Base-by-base conservation (phyloP, 1,140 invertebrate genomes). In the Drosophila jambulina region DNA sequence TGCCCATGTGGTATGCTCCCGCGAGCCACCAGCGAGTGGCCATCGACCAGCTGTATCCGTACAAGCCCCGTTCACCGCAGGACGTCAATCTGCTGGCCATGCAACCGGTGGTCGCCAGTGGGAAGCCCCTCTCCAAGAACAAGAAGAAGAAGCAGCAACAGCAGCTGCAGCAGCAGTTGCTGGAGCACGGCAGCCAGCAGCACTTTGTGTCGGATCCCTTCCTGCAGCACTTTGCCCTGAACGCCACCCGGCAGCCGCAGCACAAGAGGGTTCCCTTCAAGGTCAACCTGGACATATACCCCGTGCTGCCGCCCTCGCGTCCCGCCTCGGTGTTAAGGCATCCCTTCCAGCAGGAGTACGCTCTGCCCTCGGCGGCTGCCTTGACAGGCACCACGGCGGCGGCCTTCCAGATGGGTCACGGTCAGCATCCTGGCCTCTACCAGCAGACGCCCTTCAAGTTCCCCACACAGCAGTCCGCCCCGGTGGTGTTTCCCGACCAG, bases 31-130 rank as follows among this genome's bases (percentile, higher is more conserved):
- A 92, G 34, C 91, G 91, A 8, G 91, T 92, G 40, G 77, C 91
- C 36, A 90, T 92, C 21, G 91, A 92, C 19, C 91, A 92, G 48
- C 48, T 92, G 46, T 92, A 91, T 81, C 87, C 88, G 0, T 92
- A 84, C 46, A 92, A 92, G 58, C 91, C 91, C 0, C 82, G 91
- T 0, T 92, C 91, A 0, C 91, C 91, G 3, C 80, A 86, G 29
- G 91, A 92, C 23, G 71, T 92, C 8, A 92, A 92, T 67, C 45
- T 92, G 56, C 54, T 92, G 61, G 91, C 91, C 10, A 68, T 92
- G 72, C 91, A 91, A 48, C 78, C 83, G 17, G 32, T 75, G 32
- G 9, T 38, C 4, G 61, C 56, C 1, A 63, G 19, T 0, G 48
- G 53, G 13, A 82, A 84, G 10, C 76, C 80, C 0, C 46, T 56